Percentiles rank a stretch among this genome's conserved stretches.
These are phyloP conservation scores for Indicator indicator DNA, from an alignment of 2,113 vertebrate species.

Conservation along the genomic window DNA sequence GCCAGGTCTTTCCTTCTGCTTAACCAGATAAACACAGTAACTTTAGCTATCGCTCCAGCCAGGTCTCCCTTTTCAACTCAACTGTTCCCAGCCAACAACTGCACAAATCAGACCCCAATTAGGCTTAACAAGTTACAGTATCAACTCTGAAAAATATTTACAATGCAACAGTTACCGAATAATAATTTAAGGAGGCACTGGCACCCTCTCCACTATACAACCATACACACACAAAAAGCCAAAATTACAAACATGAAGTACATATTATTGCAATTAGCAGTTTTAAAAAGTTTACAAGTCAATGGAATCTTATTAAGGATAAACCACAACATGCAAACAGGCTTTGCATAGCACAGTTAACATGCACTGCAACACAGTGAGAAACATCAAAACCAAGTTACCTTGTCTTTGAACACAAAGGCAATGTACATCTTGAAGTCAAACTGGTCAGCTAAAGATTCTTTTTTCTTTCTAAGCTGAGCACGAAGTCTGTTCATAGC, in stretches of 20 bases:
- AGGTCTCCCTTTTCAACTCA: not conserved
- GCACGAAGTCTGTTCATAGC: slow-evolving; percentile 99
- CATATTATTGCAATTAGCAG: not conserved
- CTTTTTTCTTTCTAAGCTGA: slow-evolving; percentile 99
- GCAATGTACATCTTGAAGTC: slow-evolving; percentile 99
- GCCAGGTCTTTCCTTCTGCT: not conserved
- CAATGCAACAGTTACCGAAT: not conserved
- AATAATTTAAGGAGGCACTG: not conserved
- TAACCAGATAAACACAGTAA: not conserved
- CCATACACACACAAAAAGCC: fast-evolving
- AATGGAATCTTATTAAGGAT: not conserved
- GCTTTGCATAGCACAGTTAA: not conserved
- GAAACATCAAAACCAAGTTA: slow-evolving; percentile 70
- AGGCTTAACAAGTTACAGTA: not conserved
- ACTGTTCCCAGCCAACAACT: not conserved
- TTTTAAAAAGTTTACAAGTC: not conserved
- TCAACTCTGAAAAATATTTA: not conserved
- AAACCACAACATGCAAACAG: not conserved
- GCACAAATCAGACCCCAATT: fast-evolving
- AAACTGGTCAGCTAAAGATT: slow-evolving; percentile 99
- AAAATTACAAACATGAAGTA: not conserved
- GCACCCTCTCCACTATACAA: not conserved
- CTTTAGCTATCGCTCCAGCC: not conserved
- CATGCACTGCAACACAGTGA: not conserved
- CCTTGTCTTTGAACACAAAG: slow-evolving; percentile 99